Base-by-base conservation (phyloP, 92 coral and sea anemone species). In the Ricordea florida region DNA sequence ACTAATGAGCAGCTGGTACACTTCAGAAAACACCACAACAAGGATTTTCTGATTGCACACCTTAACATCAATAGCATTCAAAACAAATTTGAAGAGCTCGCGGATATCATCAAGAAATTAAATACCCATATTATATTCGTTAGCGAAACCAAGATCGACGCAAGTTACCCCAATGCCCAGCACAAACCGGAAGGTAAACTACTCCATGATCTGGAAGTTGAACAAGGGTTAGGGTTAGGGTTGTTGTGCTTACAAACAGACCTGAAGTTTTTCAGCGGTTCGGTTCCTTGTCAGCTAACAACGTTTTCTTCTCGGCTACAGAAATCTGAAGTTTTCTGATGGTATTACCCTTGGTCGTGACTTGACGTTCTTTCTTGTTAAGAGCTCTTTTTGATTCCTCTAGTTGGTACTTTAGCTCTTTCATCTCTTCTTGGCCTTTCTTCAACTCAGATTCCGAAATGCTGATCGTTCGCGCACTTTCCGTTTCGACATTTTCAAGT, bases 281-380 rank as follows among this genome's bases (percentile, higher is more conserved):
- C 1, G 66, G 74, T 2, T 56, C 78, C 48, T 61, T 35, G 8
- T 78, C 91, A 6, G 64, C 28, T 24, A 91, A 57, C 20, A 77
- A 87, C 16, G 26, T 60, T 22, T 72, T 74, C 20, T 80, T 72
- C 49, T 85, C 96, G 6, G 64, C 73, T 16, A 94, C 49, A 1
- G 80, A 58, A 25, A 82, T 37, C 68, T 94, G 97, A 0, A 94
- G 94, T 23, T 88, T 85, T 40, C 81, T 85, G 16, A 94, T 70
- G 40, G 85, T 69, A 56, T 79, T 94, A 51, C 92, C 92, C 48
- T 92, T 80, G 10, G 89, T 72, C 31, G 92, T 94, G 26, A 94
- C 85, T 16, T 94, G 98, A 3, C 94, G 62, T 43, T 94, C 92
- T 52, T 94, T 94, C 91, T 92, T 94, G 55, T 94, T 93, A 40